Percentiles rank a stretch among this genome's conserved stretches.
Evolutionary conservation across 2,797 vertebrate genomes (phyloP).

Genomic region (Nasua narica): DNA sequence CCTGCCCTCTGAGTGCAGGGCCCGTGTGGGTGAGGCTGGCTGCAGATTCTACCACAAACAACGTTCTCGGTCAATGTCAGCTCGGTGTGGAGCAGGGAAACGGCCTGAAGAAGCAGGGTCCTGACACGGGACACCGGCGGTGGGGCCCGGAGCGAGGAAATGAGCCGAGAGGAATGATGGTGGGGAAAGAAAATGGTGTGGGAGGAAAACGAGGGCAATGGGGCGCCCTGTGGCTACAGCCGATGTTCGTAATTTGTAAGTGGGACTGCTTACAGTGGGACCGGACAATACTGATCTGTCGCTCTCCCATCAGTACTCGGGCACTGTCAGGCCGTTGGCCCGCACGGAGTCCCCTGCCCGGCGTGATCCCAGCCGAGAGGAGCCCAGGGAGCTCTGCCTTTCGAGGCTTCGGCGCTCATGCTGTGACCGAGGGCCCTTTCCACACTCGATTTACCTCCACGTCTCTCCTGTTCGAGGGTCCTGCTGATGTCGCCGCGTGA

Average conservation of each 20-base stretch:
- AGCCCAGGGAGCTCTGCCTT: not conserved
- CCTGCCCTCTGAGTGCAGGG: not conserved
- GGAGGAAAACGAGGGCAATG: not conserved
- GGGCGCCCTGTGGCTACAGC: not conserved
- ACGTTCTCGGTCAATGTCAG: not conserved
- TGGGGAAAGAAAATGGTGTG: not conserved
- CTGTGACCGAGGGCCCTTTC: not conserved
- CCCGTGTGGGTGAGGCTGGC: accelerated
- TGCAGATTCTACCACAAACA: not conserved
- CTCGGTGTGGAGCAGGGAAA: not conserved
- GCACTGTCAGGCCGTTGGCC: too few species aligned
- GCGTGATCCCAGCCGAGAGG: not conserved
- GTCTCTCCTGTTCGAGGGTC: not conserved
- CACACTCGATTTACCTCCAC: not conserved
- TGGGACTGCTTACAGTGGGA: too few species aligned
- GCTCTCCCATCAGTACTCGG: too few species aligned
- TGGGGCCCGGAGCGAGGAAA: not conserved
- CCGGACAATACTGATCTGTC: not conserved
- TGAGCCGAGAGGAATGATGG: not conserved
- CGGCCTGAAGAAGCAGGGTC: not conserved
- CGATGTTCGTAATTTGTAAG: not conserved
- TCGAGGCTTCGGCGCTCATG: not conserved
- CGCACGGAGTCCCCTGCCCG: accelerated
- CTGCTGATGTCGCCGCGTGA: not conserved
- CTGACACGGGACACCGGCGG: not conserved